Conservation (phyloP, 2,113 vertebrate genomes). For the Taurulus bubalis region DNA sequence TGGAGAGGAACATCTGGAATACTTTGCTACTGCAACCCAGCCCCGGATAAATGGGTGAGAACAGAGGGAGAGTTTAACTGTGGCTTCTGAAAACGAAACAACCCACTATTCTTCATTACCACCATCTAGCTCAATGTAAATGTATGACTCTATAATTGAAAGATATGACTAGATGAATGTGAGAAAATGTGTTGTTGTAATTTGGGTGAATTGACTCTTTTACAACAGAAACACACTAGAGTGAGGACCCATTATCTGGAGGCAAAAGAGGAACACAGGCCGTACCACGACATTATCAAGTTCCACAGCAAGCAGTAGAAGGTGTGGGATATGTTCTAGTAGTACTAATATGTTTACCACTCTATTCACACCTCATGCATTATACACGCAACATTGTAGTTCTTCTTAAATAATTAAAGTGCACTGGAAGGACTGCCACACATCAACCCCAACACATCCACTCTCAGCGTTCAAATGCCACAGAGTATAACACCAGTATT, state of each 20-base stretch:
- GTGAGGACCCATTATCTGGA: neutral
- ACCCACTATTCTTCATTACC: too few relatives aligned
- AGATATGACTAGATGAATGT: too few relatives aligned
- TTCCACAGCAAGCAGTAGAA: neutral
- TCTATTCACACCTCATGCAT: neutral
- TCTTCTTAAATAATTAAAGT: constrained; percentile 21
- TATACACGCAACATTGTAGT: neutral
- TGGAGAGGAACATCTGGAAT: too few relatives aligned
- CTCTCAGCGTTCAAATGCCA: constrained; percentile 16
- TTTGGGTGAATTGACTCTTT: neutral
- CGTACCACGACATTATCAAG: neutral
- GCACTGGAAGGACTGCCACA: constrained; percentile 6
- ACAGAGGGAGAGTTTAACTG: too few relatives aligned
- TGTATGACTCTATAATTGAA: neutral
- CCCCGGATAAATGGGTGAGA: too few relatives aligned
- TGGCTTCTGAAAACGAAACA: too few relatives aligned
- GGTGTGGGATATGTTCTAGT: neutral
- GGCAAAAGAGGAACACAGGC: neutral
- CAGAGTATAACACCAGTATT: constrained; percentile 23
- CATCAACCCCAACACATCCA: neutral
- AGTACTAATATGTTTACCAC: neutral
- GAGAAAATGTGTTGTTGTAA: neutral
- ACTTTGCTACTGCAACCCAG: too few relatives aligned
- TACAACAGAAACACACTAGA: neutral
- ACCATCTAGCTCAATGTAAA: neutral